phyloP scores from a whole-genome alignment of 2,797 vertebrate genomes.

The Micromesistius poutassou region DNA sequence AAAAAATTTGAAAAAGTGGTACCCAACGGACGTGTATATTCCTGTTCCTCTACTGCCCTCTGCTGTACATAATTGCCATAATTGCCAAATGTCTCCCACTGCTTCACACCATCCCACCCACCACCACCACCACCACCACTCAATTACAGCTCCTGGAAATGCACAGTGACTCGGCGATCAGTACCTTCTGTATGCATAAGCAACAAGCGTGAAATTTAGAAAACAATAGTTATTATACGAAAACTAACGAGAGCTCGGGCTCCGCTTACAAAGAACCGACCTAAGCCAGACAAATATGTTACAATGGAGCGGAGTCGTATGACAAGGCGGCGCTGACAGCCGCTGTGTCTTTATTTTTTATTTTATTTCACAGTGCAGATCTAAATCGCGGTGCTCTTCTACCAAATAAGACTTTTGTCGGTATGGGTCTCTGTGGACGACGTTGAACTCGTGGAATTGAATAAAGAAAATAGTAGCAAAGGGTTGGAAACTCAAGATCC shows the following conservation, averaged over 20 bases:
- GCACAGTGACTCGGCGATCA: slow-evolving; percentile 56
- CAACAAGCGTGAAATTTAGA: slow-evolving; percentile 65
- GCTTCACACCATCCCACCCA: slow-evolving; percentile 37
- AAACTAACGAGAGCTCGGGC: slow-evolving; percentile 51
- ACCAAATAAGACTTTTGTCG: neutral
- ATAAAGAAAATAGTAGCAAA: neutral
- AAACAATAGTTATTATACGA: slow-evolving; percentile 59
- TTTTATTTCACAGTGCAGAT: neutral
- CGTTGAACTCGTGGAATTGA: neutral
- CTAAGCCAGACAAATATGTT: neutral
- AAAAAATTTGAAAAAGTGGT: neutral
- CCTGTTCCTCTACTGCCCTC: slow-evolving; percentile 74
- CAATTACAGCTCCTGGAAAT: slow-evolving; percentile 35
- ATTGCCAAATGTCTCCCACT: slow-evolving; percentile 22
- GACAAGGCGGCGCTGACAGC: neutral
- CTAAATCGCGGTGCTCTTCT: too few relatives aligned
- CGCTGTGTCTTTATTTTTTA: neutral
- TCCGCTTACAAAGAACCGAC: slow-evolving; percentile 42
- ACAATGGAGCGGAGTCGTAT: neutral
- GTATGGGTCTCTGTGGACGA: neutral
- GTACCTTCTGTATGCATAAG: slow-evolving; percentile 57
- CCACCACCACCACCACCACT: neutral
- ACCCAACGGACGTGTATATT: slow-evolving; percentile 31
- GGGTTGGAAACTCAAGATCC: slow-evolving; percentile 12
- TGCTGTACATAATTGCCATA: slow-evolving; percentile 58